Evolutionary conservation across 2,113 vertebrate species (phyloP), one percentile per base, ranked within the genome.

Genomic region (Sarotherodon lohbergeri): DNA sequence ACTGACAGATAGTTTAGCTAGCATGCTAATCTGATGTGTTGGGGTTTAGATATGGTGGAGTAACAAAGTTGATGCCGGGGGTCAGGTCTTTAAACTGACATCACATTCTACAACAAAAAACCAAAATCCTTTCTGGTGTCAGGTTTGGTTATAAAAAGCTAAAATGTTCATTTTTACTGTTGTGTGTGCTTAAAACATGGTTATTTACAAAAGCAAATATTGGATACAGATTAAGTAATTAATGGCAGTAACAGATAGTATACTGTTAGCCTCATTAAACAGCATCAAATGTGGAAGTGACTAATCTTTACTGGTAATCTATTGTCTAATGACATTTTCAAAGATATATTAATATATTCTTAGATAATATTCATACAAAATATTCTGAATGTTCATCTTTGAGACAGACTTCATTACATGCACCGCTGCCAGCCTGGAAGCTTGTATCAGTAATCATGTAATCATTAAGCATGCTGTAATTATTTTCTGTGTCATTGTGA

Each of bases 1-100:
- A 66, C 4, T 0, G 9, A 17, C 9, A 63, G 9, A 63, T 36
- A 63, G 59, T 13, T 68, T 39, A 68, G 19, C 34, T 39, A 39
- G 63, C 63, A 22, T 39, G 63, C 17, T 68, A 68, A 12, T n/a
- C 9, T 5, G 32, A 66, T 0, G 34, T 39, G 63, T 41, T 22
- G 17, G 61, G 2, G 56, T 14, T 29, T 29, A 29, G 0, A 0
- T 29, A 16, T 3, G 24, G 56, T 59, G 27, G 56, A 39, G 19
- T 12, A 68, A 39, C 34, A n/a, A 12, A 66, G 61, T 39, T 22
- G 34, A 66, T 36, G 32, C 17, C 0, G 17, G 61, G 12, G 5
- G 0, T 66, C 61, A 39, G 59, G 3, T 63, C 29, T 63, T 63
- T 3, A 34, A 63, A 63, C 17, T 19, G 32, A 63, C 32, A 7